Base-by-base conservation (phyloP, 1,140 invertebrate species). In the Coptotermes formosanus region DNA sequence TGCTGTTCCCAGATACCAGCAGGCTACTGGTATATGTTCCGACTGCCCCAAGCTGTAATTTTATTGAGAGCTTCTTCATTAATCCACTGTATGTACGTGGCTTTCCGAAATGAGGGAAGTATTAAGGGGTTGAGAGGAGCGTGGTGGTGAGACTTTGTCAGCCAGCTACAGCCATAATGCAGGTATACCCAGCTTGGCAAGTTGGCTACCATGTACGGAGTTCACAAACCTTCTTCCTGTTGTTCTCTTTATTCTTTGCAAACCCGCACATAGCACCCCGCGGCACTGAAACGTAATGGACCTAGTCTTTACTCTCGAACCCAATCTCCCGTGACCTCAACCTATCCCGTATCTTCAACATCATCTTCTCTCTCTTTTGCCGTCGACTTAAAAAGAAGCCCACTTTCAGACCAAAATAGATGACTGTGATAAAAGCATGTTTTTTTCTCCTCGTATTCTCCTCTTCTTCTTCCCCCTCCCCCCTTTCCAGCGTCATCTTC, bases 361-460 rank as follows among this genome's bases (percentile, higher is more conserved):
- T 55, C 52, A 55, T 21, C 52, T 19, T 16, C 52, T 19, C 19
- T 55, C 19, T 55, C 19, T 55, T 55, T 55, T 55, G 38, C 19
- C 19, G 3, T 55, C 14, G 52, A 55, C 14, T 55, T 55, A 55
- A 55, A 55, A 55, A 55, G 52, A 55, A 55, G 52, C 52, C 3
- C 19, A 55, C 52, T 55, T 55, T 16, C 52, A 55, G 52, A 11
- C 25, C n/a, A 75, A 25, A 75, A 75, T 75, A 75, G 64, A 75
- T 30, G 64, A 3, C 64, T 75, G 64, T 75, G 64, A 75, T 75
- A 75, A 75, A 75, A 75, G 64, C 64, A 75, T 75, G 64, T 75
- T 75, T 75, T 75, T 75, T 14, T 16, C 25, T 8, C 21, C 38
- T 38, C 38, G 38, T 38, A 38, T 38, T 38, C 38, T 38, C 45